Evolutionary conservation across 1,140 invertebrate species (phyloP), one percentile per base, ranked within the genome.

Genomic region (Portunus trituberculatus): DNA sequence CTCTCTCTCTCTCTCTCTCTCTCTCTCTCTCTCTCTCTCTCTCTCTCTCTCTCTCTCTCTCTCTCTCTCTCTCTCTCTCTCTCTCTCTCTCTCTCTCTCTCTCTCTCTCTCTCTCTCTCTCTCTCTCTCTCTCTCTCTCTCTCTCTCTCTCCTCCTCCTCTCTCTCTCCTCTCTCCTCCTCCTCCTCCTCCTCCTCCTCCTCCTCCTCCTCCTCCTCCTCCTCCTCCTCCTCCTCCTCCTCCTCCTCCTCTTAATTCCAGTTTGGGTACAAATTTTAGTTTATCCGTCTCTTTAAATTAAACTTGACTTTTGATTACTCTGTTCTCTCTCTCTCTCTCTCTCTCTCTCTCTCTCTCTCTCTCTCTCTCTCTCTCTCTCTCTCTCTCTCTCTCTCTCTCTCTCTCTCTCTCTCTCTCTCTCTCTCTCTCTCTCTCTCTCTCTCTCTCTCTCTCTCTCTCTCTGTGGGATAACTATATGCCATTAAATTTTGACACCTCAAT

Each of bases 101-200:
- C 45, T 91, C 90, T 67, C 90, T 91, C 45, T 91, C 90, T 52
- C 90, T 52, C 52, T 91, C 90, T 91, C 52, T 48, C 90, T 91
- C 52, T 67, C 45, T 48, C 52, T 67, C 90, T 52, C 45, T 67
- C 90, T 52, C 52, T 52, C 90, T 67, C 45, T 91, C 90, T 67
- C 90, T 91, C 45, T 91, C 45, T 52, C 90, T 91, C 90, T 52
- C 20, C 29, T 32, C 29, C 52, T 48, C 90, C 20, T 0, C 28
- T 0, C 8, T 31, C 8, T 29, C 29, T 52, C 28, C 90, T 48
- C 28, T 59, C 8, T 31, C 90, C n/a, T 29, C 28, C 90, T 91
- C 39, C n/a, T 29, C 29, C 14, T 31, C 28, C 45, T n/a, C 28
- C 25, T 39, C 84, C 84, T 45, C 46, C 32, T 46, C 89, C 32